Percentiles rank a stretch among this genome's conserved stretches.
Conservation (phyloP, 35 echinoderm and acorn worm genomes). For the Hemicentrotus pulcherrimus region DNA sequence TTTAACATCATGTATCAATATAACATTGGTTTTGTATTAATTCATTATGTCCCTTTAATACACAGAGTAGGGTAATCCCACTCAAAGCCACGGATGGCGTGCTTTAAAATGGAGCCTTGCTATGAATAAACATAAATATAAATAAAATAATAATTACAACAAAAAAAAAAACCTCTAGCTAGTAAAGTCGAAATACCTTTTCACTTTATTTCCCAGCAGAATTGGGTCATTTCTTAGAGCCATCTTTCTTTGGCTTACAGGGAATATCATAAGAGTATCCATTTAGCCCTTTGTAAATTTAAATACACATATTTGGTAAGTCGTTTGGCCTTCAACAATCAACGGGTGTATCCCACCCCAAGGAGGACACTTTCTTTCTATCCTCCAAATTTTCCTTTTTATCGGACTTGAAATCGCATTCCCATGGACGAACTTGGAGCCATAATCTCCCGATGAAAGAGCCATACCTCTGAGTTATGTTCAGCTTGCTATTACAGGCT, state of each 20-base stretch:
- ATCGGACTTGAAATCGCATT: slow-evolving; percentile 15
- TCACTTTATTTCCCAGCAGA: background rate
- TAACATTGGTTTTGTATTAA: too few species aligned
- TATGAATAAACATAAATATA: too few species aligned
- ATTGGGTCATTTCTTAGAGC: background rate
- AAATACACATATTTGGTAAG: background rate
- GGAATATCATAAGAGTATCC: background rate
- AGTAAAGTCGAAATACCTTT: background rate
- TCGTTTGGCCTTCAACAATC: slow-evolving; percentile 2
- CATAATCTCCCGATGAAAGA: slow-evolving; percentile 30
- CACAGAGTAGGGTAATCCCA: too few species aligned
- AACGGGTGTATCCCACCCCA: background rate
- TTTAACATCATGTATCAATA: too few species aligned
- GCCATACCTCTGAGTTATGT: background rate
- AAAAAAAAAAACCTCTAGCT: too few species aligned
- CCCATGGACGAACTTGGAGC: slow-evolving; percentile 21
- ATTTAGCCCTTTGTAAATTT: background rate
- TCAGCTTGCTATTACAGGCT: slow-evolving; percentile 35
- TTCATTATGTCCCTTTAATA: too few species aligned
- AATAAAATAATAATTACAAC: too few species aligned
- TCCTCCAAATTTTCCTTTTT: background rate
- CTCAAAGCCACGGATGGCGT: too few species aligned
- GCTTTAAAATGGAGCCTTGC: too few species aligned
- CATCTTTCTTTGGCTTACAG: background rate
- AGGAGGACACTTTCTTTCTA: slow-evolving; percentile 11